phyloP scores from a whole-genome alignment of 2,113 vertebrate genomes.

The Aptenodytes patagonicus region DNA sequence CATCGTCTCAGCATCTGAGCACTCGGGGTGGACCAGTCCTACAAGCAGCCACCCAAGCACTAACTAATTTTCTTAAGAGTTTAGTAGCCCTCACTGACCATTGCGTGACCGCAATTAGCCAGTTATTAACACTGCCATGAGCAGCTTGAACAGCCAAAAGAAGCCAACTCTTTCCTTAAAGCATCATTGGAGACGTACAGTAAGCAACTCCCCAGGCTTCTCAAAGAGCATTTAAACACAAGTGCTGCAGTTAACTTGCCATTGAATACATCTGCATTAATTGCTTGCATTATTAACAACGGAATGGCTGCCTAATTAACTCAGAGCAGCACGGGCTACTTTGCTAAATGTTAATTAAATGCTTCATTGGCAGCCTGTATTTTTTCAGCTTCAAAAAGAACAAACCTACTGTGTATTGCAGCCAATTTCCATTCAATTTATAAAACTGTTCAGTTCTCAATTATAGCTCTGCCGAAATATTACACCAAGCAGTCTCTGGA shows the following conservation, averaged over 20 bases:
- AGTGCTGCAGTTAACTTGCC: neutral
- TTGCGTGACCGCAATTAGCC: neutral
- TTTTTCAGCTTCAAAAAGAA: neutral
- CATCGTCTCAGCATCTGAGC: neutral
- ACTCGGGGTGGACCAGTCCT: too few relatives aligned
- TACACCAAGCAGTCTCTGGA: neutral
- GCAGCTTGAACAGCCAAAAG: neutral
- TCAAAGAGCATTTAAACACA: neutral
- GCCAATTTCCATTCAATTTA: neutral
- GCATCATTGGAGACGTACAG: accelerated
- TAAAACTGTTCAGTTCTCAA: neutral
- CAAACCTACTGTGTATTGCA: neutral
- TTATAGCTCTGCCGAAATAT: neutral
- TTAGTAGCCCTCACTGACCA: neutral
- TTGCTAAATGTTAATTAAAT: slow-evolving; percentile 11
- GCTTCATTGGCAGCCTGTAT: neutral
- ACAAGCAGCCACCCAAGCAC: neutral
- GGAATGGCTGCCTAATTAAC: neutral
- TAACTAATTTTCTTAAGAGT: neutral
- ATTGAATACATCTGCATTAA: neutral
- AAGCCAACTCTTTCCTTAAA: neutral
- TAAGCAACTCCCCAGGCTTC: neutral
- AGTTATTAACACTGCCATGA: neutral
- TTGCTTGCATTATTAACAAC: slow-evolving; percentile 13
- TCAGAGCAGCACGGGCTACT: neutral